These are phyloP conservation scores for Aplochiton taeniatus DNA, from an alignment of 2,797 vertebrate genomes.

Conservation along the genomic window DNA sequence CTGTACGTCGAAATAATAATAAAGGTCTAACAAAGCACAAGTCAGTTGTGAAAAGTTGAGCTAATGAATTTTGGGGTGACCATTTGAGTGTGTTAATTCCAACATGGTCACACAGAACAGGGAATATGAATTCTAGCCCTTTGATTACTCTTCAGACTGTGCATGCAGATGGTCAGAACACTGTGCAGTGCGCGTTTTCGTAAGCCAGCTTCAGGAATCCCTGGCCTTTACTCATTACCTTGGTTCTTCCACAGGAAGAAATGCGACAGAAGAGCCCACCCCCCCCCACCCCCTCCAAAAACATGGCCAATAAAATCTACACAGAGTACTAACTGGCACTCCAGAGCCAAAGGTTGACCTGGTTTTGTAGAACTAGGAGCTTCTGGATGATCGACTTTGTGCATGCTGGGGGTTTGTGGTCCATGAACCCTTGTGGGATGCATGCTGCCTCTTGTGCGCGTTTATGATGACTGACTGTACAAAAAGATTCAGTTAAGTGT, in stretches of 20 bases:
- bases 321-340: slow-evolving; percentile 25
- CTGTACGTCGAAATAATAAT: not conserved
- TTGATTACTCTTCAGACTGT: slow-evolving; percentile 16
- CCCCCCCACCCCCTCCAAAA: slow-evolving; percentile 5
- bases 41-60: no score
- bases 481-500: slow-evolving; percentile 15
- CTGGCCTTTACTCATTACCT: slow-evolving; percentile 36
- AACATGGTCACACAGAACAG: slow-evolving; percentile 27
- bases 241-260: slow-evolving; percentile 80
- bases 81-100: not conserved
- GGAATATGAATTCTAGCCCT: slow-evolving; percentile 57
- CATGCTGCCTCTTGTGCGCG: slow-evolving; percentile 27
- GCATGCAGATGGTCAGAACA: no score
- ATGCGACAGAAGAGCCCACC: slow-evolving; percentile 35
- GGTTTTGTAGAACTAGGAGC: slow-evolving; percentile 21
- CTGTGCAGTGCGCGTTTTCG: slow-evolving; percentile 24
- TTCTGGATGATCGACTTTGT: slow-evolving; percentile 24
- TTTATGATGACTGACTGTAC: slow-evolving; percentile 5
- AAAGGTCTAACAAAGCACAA: not conserved
- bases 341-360: slow-evolving; percentile 20
- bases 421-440: slow-evolving; percentile 18
- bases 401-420: slow-evolving; percentile 38
- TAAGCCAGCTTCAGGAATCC: slow-evolving; percentile 32
- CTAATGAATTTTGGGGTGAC: not conserved
- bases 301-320: slow-evolving; percentile 10